These are phyloP conservation scores for Zosterops hypoxanthus DNA, from an alignment of 2,113 vertebrate genomes.

Conservation along the genomic window DNA sequence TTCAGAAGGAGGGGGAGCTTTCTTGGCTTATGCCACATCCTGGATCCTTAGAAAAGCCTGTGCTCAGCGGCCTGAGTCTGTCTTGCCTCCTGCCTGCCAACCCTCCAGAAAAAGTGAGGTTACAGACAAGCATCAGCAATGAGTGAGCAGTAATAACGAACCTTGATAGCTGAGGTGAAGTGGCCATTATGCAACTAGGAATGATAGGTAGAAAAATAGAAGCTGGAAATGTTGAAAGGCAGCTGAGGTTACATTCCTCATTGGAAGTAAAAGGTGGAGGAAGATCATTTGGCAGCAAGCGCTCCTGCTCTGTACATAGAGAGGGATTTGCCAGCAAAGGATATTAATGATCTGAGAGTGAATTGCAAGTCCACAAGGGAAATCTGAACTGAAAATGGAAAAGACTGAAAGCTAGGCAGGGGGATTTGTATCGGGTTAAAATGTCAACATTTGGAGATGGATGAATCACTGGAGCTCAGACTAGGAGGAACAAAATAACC, in stretches of 20 bases:
- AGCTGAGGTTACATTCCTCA: slow-evolving; percentile 47
- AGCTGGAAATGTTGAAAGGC: not conserved
- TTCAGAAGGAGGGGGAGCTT: slow-evolving; percentile 18
- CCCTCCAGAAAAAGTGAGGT: slow-evolving; percentile 17
- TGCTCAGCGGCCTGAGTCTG: not conserved
- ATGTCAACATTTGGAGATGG: slow-evolving; percentile 52
- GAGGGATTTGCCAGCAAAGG: slow-evolving; percentile 60
- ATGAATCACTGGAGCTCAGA: slow-evolving; percentile 17
- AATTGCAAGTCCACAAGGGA: slow-evolving; percentile 19
- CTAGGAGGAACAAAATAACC: not conserved
- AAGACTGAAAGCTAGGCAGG: slow-evolving; percentile 33
- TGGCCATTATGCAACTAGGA: not conserved
- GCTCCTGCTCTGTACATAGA: not conserved
- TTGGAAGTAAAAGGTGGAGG: slow-evolving; percentile 37
- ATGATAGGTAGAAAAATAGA: not conserved
- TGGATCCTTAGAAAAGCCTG: slow-evolving; percentile 12
- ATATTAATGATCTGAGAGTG: slow-evolving; percentile 53
- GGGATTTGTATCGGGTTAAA: slow-evolving; percentile 25
- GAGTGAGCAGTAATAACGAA: slow-evolving; percentile 1
- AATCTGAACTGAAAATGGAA: slow-evolving; percentile 44
- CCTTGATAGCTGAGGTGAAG: not conserved
- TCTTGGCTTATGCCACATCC: slow-evolving; percentile 44
- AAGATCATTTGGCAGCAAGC: not conserved
- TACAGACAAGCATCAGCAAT: not conserved
- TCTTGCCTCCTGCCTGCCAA: not conserved